These are phyloP conservation scores for Pentamera pediparva DNA, from an alignment of 53 echinoderm and acorn worm species.

Conservation along the genomic window DNA sequence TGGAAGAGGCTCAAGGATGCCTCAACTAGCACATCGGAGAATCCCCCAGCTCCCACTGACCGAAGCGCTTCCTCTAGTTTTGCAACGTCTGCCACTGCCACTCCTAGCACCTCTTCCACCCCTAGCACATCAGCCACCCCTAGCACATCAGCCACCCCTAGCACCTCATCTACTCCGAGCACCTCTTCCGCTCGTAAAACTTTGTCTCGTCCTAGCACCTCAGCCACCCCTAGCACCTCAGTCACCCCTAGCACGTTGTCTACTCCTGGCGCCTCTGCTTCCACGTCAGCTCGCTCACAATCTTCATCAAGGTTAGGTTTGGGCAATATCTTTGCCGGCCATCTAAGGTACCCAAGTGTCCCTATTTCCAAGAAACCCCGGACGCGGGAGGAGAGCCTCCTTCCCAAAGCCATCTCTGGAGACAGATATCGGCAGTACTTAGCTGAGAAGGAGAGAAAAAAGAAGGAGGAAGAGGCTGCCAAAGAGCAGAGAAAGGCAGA, in stretches of 20 bases:
- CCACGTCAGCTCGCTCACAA: neutral
- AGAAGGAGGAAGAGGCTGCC: neutral
- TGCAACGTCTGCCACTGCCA: no score
- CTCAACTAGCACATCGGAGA: no score
- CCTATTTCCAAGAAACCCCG: constrained; percentile 13
- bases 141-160: neutral
- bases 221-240: neutral
- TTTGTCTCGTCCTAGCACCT: neutral
- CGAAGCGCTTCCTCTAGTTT: no score
- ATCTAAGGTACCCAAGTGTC: neutral
- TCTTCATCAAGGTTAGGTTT: neutral
- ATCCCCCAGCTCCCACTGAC: no score
- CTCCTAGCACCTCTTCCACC: neutral
- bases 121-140: neutral
- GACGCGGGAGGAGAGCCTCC: neutral
- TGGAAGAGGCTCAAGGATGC: neutral
- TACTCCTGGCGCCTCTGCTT: neutral
- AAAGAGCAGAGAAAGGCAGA: neutral
- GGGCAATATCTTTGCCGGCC: constrained; percentile 7
- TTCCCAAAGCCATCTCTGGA: constrained; percentile 9
- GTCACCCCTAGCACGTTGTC: neutral
- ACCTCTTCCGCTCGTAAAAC: neutral
- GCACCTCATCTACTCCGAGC: neutral
- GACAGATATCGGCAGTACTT: neutral
- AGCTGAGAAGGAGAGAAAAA: neutral